phyloP scores from a whole-genome alignment of 2,888 invertebrate genomes.

The Lobophora halterata region DNA sequence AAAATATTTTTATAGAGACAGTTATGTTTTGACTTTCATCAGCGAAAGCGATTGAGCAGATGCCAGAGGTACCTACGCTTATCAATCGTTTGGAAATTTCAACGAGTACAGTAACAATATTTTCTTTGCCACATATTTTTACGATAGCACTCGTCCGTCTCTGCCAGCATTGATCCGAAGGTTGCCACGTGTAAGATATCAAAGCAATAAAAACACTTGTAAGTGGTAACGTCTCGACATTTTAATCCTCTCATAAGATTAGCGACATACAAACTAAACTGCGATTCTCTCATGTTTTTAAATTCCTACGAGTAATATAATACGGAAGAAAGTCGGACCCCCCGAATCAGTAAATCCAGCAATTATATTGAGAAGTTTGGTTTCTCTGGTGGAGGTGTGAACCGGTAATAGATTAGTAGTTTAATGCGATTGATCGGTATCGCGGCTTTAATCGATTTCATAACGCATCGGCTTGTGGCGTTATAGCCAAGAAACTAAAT shows the following conservation, averaged over 20 bases:
- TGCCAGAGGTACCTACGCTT: slow-evolving; percentile 53
- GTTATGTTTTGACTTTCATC: slow-evolving; percentile 64
- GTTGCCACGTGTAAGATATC: slow-evolving; percentile 52
- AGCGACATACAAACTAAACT: slow-evolving; percentile 43
- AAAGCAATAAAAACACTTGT: slow-evolving; percentile 52
- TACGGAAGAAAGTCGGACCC: slow-evolving; percentile 28
- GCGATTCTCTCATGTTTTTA: slow-evolving; percentile 38
- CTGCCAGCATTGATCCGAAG: slow-evolving; percentile 53
- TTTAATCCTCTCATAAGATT: slow-evolving; percentile 48
- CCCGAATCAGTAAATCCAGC: slow-evolving; percentile 32
- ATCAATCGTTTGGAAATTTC: slow-evolving; percentile 60
- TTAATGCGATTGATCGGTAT: slow-evolving; percentile 57
- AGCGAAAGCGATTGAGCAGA: slow-evolving; percentile 61
- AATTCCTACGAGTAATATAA: slow-evolving; percentile 28
- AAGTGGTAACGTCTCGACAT: slow-evolving; percentile 50
- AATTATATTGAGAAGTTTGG: slow-evolving; percentile 38
- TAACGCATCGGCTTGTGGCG: slow-evolving; percentile 52
- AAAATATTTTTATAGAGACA: slow-evolving; percentile 31
- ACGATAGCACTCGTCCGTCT: slow-evolving; percentile 56
- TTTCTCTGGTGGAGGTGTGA: slow-evolving; percentile 45
- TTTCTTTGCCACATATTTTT: slow-evolving; percentile 61
- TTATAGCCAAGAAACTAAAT: slow-evolving; percentile 49
- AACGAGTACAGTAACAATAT: slow-evolving; percentile 59
- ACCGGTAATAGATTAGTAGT: slow-evolving; percentile 52
- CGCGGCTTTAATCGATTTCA: slow-evolving; percentile 54